Evolutionary conservation across 2,888 invertebrate genomes (phyloP).

Genomic region (Rhagium mordax): DNA sequence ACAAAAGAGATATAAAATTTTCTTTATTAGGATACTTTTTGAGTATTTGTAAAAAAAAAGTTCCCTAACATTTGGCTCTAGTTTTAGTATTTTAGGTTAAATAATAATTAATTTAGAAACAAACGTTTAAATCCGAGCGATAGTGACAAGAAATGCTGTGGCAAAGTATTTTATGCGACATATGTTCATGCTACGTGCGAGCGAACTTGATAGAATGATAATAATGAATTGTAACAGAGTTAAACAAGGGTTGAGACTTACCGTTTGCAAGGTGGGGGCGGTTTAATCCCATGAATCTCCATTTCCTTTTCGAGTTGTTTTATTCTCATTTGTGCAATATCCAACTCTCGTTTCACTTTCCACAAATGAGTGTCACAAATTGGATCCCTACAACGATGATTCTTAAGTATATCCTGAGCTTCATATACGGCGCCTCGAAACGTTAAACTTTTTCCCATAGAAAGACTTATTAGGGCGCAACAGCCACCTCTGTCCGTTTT

Average conservation of each 20-base stretch:
- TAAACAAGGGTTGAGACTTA: slow-evolving; percentile 59
- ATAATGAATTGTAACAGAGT: slow-evolving; percentile 7
- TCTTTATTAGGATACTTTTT: too few relatives aligned
- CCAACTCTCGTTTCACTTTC: slow-evolving; percentile 93
- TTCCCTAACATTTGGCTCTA: too few relatives aligned
- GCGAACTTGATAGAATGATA: slow-evolving; percentile 16
- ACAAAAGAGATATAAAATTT: too few relatives aligned
- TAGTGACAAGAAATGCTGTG: slow-evolving; percentile 22
- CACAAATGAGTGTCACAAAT: slow-evolving; percentile 88
- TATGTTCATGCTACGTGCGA: slow-evolving; percentile 29
- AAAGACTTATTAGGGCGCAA: slow-evolving; percentile 93
- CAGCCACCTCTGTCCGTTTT: slow-evolving; percentile 93
- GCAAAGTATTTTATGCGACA: slow-evolving; percentile 17
- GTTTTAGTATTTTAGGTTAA: not conserved
- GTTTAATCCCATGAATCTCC: slow-evolving; percentile 86
- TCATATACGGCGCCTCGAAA: slow-evolving; percentile 87
- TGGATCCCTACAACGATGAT: slow-evolving; percentile 84
- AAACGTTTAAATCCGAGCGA: not conserved
- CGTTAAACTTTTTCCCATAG: slow-evolving; percentile 89
- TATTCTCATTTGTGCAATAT: slow-evolving; percentile 87
- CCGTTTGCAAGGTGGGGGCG: slow-evolving; percentile 82
- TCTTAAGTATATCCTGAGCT: slow-evolving; percentile 82
- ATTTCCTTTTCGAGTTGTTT: slow-evolving; percentile 89
- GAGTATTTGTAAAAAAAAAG: too few relatives aligned
- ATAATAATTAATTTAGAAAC: not conserved